phyloP scores from a whole-genome alignment of 2,113 vertebrate genomes.

The Polyodon spathula region DNA sequence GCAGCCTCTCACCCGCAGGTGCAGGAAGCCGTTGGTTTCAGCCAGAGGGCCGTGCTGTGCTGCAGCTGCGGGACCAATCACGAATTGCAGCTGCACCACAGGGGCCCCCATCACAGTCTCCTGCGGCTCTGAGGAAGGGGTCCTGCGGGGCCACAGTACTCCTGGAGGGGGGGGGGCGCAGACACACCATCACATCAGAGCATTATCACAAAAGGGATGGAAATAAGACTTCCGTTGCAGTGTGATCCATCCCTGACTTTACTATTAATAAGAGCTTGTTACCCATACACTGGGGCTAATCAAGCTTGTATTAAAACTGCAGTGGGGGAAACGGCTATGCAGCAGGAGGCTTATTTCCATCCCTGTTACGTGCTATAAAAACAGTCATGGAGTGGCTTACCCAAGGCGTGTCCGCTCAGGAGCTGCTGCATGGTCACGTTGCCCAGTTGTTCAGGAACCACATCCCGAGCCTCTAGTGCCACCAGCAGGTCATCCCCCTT shows the following conservation, averaged over 20 bases:
- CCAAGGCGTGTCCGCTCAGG: conserved; percentile 51
- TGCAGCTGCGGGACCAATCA: conserved; percentile 59
- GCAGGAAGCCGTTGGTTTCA: conserved; percentile 65
- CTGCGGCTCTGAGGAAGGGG: conserved; percentile 24
- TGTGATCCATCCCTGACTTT: too few relatives aligned
- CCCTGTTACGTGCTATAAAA: too few relatives aligned
- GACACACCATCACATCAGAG: neutral
- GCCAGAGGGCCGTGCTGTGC: conserved; percentile 54
- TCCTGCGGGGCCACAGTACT: neutral
- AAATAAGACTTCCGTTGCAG: too few relatives aligned
- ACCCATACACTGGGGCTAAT: too few relatives aligned
- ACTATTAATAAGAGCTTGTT: too few relatives aligned
- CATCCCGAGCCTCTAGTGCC: conserved; percentile 60
- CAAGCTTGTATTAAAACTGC: too few relatives aligned
- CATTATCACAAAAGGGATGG: neutral
- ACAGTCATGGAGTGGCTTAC: too few relatives aligned
- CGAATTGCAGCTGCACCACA: conserved; percentile 56
- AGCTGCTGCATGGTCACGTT: conserved; percentile 70
- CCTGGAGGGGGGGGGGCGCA: conserved; percentile 20
- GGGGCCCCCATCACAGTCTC: conserved; percentile 29
- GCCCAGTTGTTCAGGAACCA: conserved; percentile 66
- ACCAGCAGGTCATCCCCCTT: conserved; percentile 70
- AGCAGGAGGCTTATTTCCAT: neutral
- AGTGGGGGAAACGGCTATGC: conserved; percentile 2
- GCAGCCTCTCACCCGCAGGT: conserved; percentile 56